Base-by-base conservation (phyloP, 2,888 invertebrate species). In the Morpho deidamia region DNA sequence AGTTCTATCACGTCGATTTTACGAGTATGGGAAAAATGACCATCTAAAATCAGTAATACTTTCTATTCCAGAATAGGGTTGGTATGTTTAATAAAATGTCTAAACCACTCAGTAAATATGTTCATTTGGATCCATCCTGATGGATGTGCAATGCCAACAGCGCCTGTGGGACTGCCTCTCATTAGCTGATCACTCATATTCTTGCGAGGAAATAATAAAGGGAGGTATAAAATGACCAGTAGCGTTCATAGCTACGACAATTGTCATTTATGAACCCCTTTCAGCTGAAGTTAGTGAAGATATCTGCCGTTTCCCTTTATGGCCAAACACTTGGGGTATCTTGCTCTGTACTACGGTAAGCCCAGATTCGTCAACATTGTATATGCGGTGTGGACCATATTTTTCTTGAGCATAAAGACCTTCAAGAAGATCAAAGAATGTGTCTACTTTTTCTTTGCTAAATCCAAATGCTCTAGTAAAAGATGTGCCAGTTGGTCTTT, bases 41-140 rank as follows among this genome's bases (percentile, higher is more conserved):
- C 14, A 14, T 14, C 14, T 14, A 14, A 14, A 4, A 14, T 14
- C 2, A 14, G 14, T 14, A 14, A 14, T 14, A 14, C 14, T 14
- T 14, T 14, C 14, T 2, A 14, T 14, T 14, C 14, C 14, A 4
- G 14, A 14, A 4, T 14, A 14, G 14, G 14, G 14, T 14, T 14
- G 14, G 14, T 14, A 14, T 14, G 14, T 14, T 14, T 41, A 1
- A 63, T 53, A 62, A 55, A 48, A 64, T 58, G 48, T 67, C 69
- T 44, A 66, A 63, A 45, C 14, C 14, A 14, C 2, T 14, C 14
- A 14, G 14, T 14, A 4, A 14, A 14, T 14, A 14, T 14, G 14
- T 69, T 58, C 54, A 58, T 68, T 61, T 68, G 64, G 7, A 68
- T 69, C 70, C 67, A 72, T 4, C 70, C 69, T 48, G 63, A 67